Percentiles rank a stretch among this genome's conserved stretches.
These are phyloP conservation scores for Fabriciana adippe DNA, from an alignment of 2,888 invertebrate genomes.

Conservation along the genomic window DNA sequence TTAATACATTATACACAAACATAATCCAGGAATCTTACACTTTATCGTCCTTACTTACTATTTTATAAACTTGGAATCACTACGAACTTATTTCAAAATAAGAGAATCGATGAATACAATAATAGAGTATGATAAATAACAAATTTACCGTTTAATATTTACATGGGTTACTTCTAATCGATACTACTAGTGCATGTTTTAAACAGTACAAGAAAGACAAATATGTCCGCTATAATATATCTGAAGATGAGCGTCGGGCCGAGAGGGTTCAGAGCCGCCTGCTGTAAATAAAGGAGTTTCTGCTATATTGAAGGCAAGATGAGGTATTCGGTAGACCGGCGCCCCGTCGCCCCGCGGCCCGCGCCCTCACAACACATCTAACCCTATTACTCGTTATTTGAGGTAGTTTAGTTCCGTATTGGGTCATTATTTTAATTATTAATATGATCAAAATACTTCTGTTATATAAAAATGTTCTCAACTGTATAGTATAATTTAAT, in stretches of 20 bases:
- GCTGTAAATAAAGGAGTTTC: conserved; percentile 48
- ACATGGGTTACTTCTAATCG: conserved; percentile 70
- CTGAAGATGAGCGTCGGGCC: conserved; percentile 45
- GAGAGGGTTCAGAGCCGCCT: conserved; percentile 37
- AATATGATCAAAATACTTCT: conserved; percentile 69
- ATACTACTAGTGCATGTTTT: conserved; percentile 70
- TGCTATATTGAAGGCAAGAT: conserved; percentile 60
- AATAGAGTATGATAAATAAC: conserved; percentile 80
- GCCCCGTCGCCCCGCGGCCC: conserved; percentile 43
- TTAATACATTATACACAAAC: conserved; percentile 75
- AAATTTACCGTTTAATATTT: conserved; percentile 73
- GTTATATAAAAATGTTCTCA: conserved; percentile 67
- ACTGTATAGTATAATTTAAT: conserved; percentile 64
- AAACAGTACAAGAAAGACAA: conserved; percentile 59
- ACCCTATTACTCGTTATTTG: conserved; percentile 73
- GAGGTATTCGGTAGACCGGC: conserved; percentile 46
- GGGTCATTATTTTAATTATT: conserved; percentile 65
- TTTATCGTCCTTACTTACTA: conserved; percentile 59
- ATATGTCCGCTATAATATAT: conserved; percentile 66
- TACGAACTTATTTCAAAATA: conserved; percentile 75
- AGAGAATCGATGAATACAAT: conserved; percentile 73
- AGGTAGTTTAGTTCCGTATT: conserved; percentile 78
- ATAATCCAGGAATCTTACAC: conserved; percentile 69
- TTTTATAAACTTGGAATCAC: conserved; percentile 72
- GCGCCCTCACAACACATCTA: conserved; percentile 58